Conservation (phyloP, 2,797 vertebrate genomes). For the Bradypus variegatus region DNA sequence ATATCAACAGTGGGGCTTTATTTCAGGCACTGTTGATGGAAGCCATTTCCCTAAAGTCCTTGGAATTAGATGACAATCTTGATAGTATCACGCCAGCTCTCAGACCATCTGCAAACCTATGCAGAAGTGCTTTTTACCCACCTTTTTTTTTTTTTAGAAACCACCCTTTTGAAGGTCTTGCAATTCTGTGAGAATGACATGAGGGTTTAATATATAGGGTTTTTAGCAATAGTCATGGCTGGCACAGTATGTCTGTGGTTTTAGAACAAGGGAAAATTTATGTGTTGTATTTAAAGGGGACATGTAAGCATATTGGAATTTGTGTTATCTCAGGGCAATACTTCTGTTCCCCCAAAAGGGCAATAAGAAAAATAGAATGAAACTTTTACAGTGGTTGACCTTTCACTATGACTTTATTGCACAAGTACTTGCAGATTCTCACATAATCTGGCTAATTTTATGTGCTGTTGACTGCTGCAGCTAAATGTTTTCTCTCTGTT, state of each 20-base stretch:
- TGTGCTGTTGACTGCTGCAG: neutral
- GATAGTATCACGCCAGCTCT: neutral
- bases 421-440: neutral
- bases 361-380: neutral
- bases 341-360: neutral
- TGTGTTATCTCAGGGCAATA: neutral
- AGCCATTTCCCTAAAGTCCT: neutral
- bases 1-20: rapidly evolving
- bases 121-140: neutral
- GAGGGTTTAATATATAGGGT: rapidly evolving
- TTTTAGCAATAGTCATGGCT: neutral
- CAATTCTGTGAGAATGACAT: neutral
- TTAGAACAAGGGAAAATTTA: neutral
- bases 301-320: neutral
- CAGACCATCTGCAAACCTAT: neutral
- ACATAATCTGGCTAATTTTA: neutral
- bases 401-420: neutral
- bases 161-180: neutral
- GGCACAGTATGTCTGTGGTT: neutral
- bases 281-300: neutral
- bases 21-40: neutral
- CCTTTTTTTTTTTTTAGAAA: neutral
- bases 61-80: neutral
- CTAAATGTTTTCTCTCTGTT: neutral
- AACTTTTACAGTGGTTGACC: neutral